Conservation (phyloP, 1,140 invertebrate genomes). For the Plectrocnemia conspersa region DNA sequence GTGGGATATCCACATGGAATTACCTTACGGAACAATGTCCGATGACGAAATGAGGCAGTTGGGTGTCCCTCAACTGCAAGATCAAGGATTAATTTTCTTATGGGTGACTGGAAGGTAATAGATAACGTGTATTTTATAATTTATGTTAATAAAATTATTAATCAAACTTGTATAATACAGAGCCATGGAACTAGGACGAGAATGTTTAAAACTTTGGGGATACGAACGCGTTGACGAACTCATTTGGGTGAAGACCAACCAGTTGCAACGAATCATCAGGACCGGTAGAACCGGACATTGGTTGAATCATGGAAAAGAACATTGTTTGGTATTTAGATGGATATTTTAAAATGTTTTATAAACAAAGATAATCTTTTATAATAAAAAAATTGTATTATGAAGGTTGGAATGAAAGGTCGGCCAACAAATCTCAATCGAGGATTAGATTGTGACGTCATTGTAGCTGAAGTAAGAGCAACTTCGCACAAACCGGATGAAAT, state of each 20-base stretch:
- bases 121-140: neutral
- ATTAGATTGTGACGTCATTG: slow-evolving; percentile 96
- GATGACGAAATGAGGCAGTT: slow-evolving; percentile 97
- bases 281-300: slow-evolving; percentile 96
- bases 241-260: slow-evolving; percentile 99
- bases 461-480: slow-evolving; percentile 94
- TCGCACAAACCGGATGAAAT: slow-evolving; percentile 98
- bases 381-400: neutral
- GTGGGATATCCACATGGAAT: slow-evolving; percentile 98
- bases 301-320: slow-evolving; percentile 98
- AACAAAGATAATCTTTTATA: neutral
- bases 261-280: slow-evolving; percentile 92
- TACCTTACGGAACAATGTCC: slow-evolving; percentile 98
- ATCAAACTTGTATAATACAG: slow-evolving; percentile 45
- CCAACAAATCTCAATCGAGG: slow-evolving; percentile 87
- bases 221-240: slow-evolving; percentile 96
- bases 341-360: neutral
- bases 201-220: slow-evolving; percentile 89
- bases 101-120: slow-evolving; percentile 89
- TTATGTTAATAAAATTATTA: slow-evolving; percentile 1
- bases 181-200: slow-evolving; percentile 94
- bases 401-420: slow-evolving; percentile 95
- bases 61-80: slow-evolving; percentile 84
- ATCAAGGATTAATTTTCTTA: slow-evolving; percentile 93
- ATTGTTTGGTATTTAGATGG: slow-evolving; percentile 71